phyloP scores from a whole-genome alignment of 2,888 invertebrate species.

The Lycophotia porphyrea region DNA sequence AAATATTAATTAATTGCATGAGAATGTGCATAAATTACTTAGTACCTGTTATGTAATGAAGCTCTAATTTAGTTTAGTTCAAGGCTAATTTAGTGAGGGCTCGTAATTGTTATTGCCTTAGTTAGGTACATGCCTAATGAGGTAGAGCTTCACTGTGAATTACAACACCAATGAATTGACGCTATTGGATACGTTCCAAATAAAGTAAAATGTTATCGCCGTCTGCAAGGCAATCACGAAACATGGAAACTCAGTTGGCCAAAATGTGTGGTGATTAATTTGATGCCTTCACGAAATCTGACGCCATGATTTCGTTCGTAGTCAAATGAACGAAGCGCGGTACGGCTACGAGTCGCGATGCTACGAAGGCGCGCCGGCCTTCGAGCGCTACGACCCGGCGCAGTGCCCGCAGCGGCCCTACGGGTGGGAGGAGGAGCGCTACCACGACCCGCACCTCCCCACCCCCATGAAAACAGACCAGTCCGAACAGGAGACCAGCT shows the following conservation, averaged over 20 bases:
- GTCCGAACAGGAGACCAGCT: slow-evolving; percentile 91
- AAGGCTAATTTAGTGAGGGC: slow-evolving; percentile 41
- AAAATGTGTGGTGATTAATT: not conserved
- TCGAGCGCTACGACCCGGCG: slow-evolving; percentile 89
- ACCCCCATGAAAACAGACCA: slow-evolving; percentile 93
- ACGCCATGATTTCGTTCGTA: slow-evolving; percentile 66
- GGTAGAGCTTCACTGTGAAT: not conserved
- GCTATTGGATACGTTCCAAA: not conserved
- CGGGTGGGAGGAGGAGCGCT: slow-evolving; percentile 91
- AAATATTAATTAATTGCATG: slow-evolving; percentile 13
- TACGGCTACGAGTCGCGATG: slow-evolving; percentile 89
- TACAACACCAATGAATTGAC: not conserved
- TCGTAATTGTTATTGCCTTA: slow-evolving; percentile 38
- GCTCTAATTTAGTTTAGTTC: slow-evolving; percentile 25
- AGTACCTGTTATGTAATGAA: slow-evolving; percentile 6
- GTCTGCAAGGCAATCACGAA: not conserved
- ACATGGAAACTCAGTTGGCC: not conserved
- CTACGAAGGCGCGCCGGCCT: slow-evolving; percentile 88
- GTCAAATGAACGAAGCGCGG: slow-evolving; percentile 91
- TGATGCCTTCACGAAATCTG: slow-evolving; percentile 23
- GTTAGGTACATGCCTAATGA: slow-evolving; percentile 4
- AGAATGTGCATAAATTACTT: not conserved
- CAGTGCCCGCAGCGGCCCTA: slow-evolving; percentile 88
- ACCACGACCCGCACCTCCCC: slow-evolving; percentile 90
- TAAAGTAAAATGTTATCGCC: not conserved